Base-by-base conservation (phyloP, 2,113 vertebrate genomes). In the Rhineura floridana region DNA sequence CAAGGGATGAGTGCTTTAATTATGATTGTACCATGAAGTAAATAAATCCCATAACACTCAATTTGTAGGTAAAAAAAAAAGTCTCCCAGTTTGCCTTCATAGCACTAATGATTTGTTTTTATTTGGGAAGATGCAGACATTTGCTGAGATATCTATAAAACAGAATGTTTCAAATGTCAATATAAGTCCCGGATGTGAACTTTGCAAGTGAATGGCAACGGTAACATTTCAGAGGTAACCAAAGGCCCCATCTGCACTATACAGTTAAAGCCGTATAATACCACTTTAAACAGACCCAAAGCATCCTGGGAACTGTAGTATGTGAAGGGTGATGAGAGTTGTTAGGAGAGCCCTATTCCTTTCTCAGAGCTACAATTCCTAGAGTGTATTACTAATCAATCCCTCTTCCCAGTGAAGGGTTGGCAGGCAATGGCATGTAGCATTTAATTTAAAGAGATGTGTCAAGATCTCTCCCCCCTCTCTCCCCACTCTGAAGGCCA, bases 11-110 rank as follows among this genome's bases (percentile, higher is more conserved):
- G 70, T 69, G 69, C 81, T 93, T 91, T 95, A 91, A 88, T 90
- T 93, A 93, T 91, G 87, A 90, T 89, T 89, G 39, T 73, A 91
- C 88, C 90, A 87, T 80, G 84, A 21, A 92, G 85, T 44, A 91
- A 91, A 91, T 81, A 91, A 96, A 95, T 94, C 94, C 92, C 92
- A 89, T 76, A n/a, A 80, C 0, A 1, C 86, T 92, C 90, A 83
- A 89, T 92, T 84, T 84, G 59, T 69, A 93, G 59, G 89, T 77
- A 69, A 77, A 83, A 77, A 19, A 59, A 59, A 21, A 59, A 21
- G 50, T 30, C 48, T 70, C 10, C 8, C 7, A 4, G 76, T 91
- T 52, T 87, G 91, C 81, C 72, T 72, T 81, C 86, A 84, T n/a
- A 73, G 84, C 0, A 2, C 84, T 93, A 93, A 94, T 83, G 65